Base-by-base conservation (phyloP, 2,797 vertebrate genomes). In the Sebastes wilsoni region DNA sequence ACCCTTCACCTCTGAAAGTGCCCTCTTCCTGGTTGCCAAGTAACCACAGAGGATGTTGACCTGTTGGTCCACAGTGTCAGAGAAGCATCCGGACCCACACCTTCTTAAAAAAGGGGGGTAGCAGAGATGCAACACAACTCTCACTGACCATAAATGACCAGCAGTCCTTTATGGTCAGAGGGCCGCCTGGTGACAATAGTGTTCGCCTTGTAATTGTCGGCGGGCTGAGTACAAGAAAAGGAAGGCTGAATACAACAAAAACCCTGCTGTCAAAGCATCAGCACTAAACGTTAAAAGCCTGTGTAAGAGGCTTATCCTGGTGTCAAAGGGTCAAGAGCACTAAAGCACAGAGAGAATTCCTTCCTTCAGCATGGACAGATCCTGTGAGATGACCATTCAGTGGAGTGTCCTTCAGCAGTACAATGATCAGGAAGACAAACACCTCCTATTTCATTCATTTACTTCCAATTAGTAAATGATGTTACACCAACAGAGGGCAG, bases 401-500 rank as follows among this genome's bases (percentile, higher is more conserved):
- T 66, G n/a, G 13, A 55, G 13, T 32, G 68, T 61, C 30, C 20
- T 55, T 72, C 18, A 10, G 42, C 2, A 0, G 52, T 36, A 9
- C 5, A 3, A n/a, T 28, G 2, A 64, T 23, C 6, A 49, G 25
- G 32, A 52, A 30, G 16, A 58, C 5, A 68, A 77, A 79, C 6
- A 1, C 9, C 10, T 79, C 3, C 5, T 5, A 52, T 60, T 58
- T 76, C 4, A 72, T 42, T 77, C 4, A 66, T 55, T 59, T 27
- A 42, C 5, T 70, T 46, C 12, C 4, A 62, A 38, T 55, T 25
- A 52, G 2, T 18, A 8, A 22, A 18, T 38, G 20, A 46, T 22
- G 34, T 46, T 7, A 14, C 22, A 69, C 84, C 92, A 88, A 83
- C 38, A 91, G 88, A 84, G 81, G 90, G 92, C 89, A 86, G 87